These are phyloP conservation scores for Oryctes rhinoceros DNA, from an alignment of 1,140 invertebrate species.

Conservation along the genomic window DNA sequence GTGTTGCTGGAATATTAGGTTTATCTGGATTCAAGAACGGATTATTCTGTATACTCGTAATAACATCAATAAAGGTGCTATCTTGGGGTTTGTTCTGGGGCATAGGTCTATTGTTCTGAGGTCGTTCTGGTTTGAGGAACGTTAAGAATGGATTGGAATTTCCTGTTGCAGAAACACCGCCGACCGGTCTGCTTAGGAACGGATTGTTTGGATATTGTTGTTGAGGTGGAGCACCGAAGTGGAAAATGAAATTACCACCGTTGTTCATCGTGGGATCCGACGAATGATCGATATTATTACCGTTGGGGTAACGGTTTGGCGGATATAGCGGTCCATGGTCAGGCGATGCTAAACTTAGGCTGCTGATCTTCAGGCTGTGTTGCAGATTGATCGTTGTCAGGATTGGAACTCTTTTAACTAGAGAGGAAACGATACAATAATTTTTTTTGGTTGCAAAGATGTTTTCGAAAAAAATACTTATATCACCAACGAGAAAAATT, in stretches of 20 bases:
- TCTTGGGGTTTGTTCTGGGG: neutral
- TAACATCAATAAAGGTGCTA: neutral
- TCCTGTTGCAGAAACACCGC: neutral
- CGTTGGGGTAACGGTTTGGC: neutral
- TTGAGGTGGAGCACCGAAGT: neutral
- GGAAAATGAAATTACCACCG: neutral
- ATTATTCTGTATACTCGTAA: slow-evolving; percentile 12
- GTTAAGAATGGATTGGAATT: neutral
- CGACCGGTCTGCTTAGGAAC: neutral
- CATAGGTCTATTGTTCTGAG: neutral
- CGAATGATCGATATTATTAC: neutral
- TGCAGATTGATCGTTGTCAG: slow-evolving; percentile 56
- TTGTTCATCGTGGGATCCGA: neutral
- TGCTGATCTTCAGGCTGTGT: slow-evolving; percentile 51
- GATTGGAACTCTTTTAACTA: slow-evolving; percentile 52
- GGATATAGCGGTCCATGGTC: neutral
- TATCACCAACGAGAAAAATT: too few species aligned
- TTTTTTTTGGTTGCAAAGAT: too few species aligned
- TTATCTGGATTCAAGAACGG: slow-evolving; percentile 11
- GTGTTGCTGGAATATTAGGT: slow-evolving; percentile 36
- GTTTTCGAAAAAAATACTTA: too few species aligned
- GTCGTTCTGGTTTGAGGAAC: neutral
- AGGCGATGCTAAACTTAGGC: neutral
- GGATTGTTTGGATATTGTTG: slow-evolving; percentile 11
- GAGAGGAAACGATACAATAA: slow-evolving; percentile 38